phyloP scores from a whole-genome alignment of 2,888 invertebrate species.

The Cylloceria caligata region DNA sequence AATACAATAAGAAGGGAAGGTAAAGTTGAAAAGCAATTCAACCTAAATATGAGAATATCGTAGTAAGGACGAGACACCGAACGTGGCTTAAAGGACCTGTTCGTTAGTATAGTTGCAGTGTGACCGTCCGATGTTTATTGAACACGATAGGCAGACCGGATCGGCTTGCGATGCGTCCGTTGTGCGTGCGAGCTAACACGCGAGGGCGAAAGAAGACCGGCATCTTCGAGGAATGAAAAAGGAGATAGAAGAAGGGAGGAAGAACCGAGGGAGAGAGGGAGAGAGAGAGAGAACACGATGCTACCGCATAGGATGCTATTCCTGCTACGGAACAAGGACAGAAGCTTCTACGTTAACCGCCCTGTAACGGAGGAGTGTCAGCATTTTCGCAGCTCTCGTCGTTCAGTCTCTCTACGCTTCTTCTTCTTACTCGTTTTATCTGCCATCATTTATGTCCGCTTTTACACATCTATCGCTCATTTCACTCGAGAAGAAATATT shows the following conservation, averaged over 20 bases:
- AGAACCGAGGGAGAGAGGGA: conserved; percentile 61
- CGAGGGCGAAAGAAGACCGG: conserved; percentile 73
- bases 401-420: background rate
- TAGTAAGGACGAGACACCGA: conserved; percentile 34
- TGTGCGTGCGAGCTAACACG: conserved; percentile 67
- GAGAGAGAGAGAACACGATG: conserved; percentile 50
- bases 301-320: conserved; percentile 13
- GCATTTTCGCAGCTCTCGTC: conserved; percentile 46
- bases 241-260: conserved; percentile 75
- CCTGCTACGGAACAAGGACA: conserved; percentile 37
- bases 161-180: conserved; percentile 73
- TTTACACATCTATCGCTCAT: conserved; percentile 7
- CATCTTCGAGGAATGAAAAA: conserved; percentile 81
- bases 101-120: conserved; percentile 68
- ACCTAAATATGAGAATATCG: background rate
- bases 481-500: background rate
- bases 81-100: conserved; percentile 62
- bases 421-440: conserved; percentile 25
- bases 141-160: conserved; percentile 83
- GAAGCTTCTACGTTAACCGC: conserved; percentile 38
- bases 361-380: conserved; percentile 45
- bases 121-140: conserved; percentile 81
- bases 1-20: background rate
- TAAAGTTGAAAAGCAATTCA: background rate
- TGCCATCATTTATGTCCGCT: conserved; percentile 12